Evolutionary conservation across 2,797 vertebrate species (phyloP), one percentile per base, ranked within the genome.

Genomic region (Semotilus atromaculatus): DNA sequence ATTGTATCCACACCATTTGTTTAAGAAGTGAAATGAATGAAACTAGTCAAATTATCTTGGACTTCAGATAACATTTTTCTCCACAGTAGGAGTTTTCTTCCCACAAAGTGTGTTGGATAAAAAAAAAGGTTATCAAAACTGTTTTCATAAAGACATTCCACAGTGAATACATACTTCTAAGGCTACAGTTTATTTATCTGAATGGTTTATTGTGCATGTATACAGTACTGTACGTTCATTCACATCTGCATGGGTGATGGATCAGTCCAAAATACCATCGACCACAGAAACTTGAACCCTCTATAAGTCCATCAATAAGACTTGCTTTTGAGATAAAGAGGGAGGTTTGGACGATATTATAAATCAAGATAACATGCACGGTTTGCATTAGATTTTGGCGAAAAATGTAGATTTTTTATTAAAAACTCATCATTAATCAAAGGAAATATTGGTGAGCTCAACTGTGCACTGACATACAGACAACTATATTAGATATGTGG

Each of bases 131-230:
- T 82, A 84, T 85, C 31, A 78, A 88, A 82, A 60, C 75, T 72
- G 73, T 78, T 84, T 83, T 86, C 62, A 83, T 67, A 75, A 89
- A 84, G 80, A 84, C 84, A 82, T 83, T 85, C 84, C 86, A 80
- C 51, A 51, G 53, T 86, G 68, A 88, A 72, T 75, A 48, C 72
- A 87, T 86, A 74, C 36, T 64, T 48, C 40, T 31, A 38, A 73
- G 73, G 67, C 81, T 84, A n/a, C 62, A 45, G 43, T 72, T 73
- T n/a, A 76, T 83, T 48, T 66, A 34, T 51, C 40, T 51, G 34
- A 83, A 66, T 66, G 48, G 58, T 70, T 77, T 87, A 82, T 80
- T 83, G 31, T 82, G 45, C 43, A 48, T 58, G 34, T 40, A 82
- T 72, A 53, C 62, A 70, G 45, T 45, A 29, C 64, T 51, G 55